Conservation (phyloP, 1,140 invertebrate genomes). For the Euwallacea fornicatus region DNA sequence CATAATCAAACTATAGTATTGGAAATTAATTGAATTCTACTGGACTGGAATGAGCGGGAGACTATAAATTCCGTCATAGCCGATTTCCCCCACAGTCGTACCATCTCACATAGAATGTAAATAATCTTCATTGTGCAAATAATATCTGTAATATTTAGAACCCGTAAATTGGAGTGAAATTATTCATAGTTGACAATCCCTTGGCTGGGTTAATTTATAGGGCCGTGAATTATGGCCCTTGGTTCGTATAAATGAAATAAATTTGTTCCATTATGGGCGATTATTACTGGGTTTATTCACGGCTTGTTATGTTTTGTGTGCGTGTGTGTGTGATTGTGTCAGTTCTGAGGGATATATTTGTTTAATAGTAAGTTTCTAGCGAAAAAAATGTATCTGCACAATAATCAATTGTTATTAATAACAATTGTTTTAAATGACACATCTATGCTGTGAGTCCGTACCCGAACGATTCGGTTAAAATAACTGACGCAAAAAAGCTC, state of each 20-base stretch:
- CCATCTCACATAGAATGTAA: neutral
- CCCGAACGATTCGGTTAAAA: no score
- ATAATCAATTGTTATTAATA: no score
- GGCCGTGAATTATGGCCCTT: neutral
- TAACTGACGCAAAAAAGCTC: no score
- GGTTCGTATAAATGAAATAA: conserved; percentile 7
- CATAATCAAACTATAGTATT: neutral
- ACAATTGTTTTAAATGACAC: no score
- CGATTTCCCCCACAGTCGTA: neutral
- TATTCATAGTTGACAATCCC: conserved; percentile 16
- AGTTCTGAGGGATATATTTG: no score
- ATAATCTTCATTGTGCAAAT: conserved; percentile 7
- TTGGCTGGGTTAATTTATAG: neutral
- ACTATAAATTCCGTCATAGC: no score
- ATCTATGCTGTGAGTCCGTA: no score
- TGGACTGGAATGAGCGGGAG: no score
- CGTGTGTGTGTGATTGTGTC: no score
- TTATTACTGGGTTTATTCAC: neutral
- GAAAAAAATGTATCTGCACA: no score
- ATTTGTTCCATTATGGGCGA: conserved; percentile 6
- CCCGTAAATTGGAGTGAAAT: conserved; percentile 11
- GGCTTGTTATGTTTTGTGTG: neutral
- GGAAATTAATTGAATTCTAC: neutral
- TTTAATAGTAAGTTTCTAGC: no score
- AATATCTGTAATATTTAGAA: conserved; percentile 10